A percentile compares a stretch with the other conserved stretches of the same genome.
Conservation (phyloP, 2,888 invertebrate species). For the Brenthis ino region DNA sequence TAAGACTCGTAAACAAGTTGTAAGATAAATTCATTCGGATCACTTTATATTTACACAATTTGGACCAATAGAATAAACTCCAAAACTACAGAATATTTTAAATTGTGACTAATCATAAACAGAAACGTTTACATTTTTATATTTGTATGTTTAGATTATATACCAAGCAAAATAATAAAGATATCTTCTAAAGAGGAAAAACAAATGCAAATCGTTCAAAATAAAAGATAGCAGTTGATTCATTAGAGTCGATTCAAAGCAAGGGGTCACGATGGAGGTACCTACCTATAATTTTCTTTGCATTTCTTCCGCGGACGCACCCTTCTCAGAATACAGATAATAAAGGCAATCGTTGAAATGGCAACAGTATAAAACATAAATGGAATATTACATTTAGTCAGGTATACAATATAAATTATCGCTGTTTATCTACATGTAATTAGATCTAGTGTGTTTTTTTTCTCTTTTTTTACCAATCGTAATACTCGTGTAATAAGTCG, state of each 20-base stretch:
- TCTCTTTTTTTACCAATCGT: too few relatives aligned
- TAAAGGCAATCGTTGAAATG: slow-evolving; percentile 30
- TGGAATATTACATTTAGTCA: background rate
- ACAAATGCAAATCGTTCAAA: slow-evolving; percentile 22
- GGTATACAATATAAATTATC: background rate
- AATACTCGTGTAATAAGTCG: too few relatives aligned
- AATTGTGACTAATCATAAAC: too few relatives aligned
- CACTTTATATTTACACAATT: too few relatives aligned
- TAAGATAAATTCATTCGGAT: too few relatives aligned
- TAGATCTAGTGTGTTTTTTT: too few relatives aligned
- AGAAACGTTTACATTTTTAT: too few relatives aligned
- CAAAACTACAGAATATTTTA: too few relatives aligned
- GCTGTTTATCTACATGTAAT: background rate
- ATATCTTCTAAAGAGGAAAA: slow-evolving; percentile 1
- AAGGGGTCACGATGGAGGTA: slow-evolving; percentile 40
- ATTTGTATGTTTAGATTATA: background rate
- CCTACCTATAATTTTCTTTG: slow-evolving; percentile 40
- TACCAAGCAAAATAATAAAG: background rate
- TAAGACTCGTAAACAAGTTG: too few relatives aligned
- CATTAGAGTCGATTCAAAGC: slow-evolving; percentile 49
- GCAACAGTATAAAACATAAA: slow-evolving; percentile 21
- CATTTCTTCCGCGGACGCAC: slow-evolving; percentile 36
- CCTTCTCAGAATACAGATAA: slow-evolving; percentile 33
- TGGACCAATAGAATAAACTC: too few relatives aligned
- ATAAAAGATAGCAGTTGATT: slow-evolving; percentile 41